A percentile compares a stretch with the other conserved stretches of the same genome.
Evolutionary conservation across 2,113 vertebrate genomes (phyloP).

Genomic region (Emydura subglobosa): DNA sequence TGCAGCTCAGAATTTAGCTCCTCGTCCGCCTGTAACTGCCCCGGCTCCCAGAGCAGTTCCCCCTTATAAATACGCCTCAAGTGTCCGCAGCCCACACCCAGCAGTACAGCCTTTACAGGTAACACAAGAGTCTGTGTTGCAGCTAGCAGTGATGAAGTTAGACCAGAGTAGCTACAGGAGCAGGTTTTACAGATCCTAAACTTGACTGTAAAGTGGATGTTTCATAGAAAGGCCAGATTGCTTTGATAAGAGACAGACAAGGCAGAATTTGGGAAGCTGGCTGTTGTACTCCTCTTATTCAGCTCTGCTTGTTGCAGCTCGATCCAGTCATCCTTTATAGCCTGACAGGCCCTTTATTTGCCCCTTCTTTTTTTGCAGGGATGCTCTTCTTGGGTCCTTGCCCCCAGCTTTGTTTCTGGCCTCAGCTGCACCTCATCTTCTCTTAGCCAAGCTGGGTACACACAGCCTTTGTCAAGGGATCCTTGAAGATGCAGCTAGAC

Average conservation of each 20-base stretch:
- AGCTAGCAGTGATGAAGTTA: background rate
- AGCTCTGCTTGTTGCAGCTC: background rate
- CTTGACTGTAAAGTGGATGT: background rate
- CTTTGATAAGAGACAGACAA: background rate
- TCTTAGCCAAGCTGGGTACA: background rate
- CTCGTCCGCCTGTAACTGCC: constrained; percentile 88
- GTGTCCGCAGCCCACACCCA: constrained; percentile 92
- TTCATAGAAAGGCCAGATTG: background rate
- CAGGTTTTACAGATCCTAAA: background rate
- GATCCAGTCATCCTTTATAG: background rate
- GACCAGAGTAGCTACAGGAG: background rate
- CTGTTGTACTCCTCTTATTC: background rate
- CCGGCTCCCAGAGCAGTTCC: constrained; percentile 88
- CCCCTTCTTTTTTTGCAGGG: background rate
- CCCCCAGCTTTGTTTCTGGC: rapidly evolving
- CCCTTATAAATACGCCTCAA: constrained; percentile 94
- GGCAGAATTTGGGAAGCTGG: background rate
- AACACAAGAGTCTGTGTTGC: background rate
- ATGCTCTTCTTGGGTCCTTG: background rate
- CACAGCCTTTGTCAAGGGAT: background rate
- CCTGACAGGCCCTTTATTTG: background rate
- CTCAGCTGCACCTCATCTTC: rapidly evolving
- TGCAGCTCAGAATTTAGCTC: constrained; percentile 85
- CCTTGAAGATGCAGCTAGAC: background rate
- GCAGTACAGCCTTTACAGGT: constrained; percentile 94